Evolutionary conservation across 2,888 invertebrate genomes (phyloP), one percentile per base, ranked within the genome.

Genomic region (Epistrophe eligans): DNA sequence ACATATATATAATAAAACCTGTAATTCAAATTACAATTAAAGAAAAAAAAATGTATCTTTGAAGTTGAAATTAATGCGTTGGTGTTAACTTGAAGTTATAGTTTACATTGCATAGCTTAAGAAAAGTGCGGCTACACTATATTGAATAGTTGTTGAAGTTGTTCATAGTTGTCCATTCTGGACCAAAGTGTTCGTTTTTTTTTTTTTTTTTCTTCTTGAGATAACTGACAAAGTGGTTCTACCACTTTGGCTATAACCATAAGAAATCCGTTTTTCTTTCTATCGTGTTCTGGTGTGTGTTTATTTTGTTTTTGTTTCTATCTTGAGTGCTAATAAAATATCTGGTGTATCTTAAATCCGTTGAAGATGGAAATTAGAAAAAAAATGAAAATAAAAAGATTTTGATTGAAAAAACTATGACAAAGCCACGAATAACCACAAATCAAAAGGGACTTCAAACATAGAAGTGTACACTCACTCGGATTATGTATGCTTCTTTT

Each of bases 171-270:
- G 79, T 66, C 83, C 66, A 82, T 58, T 43, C 71, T 81, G 62
- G 67, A 57, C 74, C 72, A 58, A 64, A 35, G 55, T 40, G 48
- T 38, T 38, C 11, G 38, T 77, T 73, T 24, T 24, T 50, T 43
- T 60, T 19, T 67, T 35, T 57, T 74, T 64, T 67, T 50, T 32
- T 45, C 17, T 60, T 66, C 66, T 72, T 72, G 17, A 79, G 72
- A 83, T 87, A 74, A 72, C 79, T 87, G 83, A 76, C 83, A 79
- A 87, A 87, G 87, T 87, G 87, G 87, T 87, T 74, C 58, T 52
- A 83, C 87, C 79, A 73, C 87, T 87, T 87, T 87, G 58, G 73
- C 50, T 50, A 24, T 3, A 64, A 11, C 55, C 19, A 72, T 60
- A 73, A 83, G 83, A 73, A 55, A 74, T 32, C 73, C 67, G 83